A percentile compares a stretch with the other conserved stretches of the same genome.
Conservation (phyloP, 2,797 vertebrate genomes). For the Sylvilagus floridanus region DNA sequence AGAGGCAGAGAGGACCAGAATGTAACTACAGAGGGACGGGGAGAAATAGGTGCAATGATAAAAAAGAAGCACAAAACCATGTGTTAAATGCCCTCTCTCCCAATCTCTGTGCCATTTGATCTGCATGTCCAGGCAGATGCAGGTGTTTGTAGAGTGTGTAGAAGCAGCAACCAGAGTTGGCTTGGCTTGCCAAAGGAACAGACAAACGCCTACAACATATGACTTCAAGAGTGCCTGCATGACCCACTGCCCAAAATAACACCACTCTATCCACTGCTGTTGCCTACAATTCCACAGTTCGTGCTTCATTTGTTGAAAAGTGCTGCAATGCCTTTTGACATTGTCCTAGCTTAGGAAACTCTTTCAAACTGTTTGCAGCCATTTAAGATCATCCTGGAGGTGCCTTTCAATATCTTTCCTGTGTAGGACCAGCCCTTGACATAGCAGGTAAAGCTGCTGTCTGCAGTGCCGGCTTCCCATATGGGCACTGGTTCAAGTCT, state of each 20-base stretch:
- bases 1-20: background rate
- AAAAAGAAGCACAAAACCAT: background rate
- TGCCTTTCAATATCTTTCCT: constrained; percentile 21
- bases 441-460: too few relatives aligned
- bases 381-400: background rate
- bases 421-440: background rate
- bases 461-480: too few relatives aligned
- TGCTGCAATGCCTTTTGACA: background rate
- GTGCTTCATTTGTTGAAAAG: constrained; percentile 63
- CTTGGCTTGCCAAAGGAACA: constrained; percentile 42
- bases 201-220: constrained; percentile 53
- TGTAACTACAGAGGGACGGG: background rate
- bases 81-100: background rate
- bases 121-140: constrained; percentile 63
- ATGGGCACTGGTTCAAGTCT: too few relatives aligned
- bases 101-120: background rate
- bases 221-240: constrained; percentile 55
- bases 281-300: constrained; percentile 8
- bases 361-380: constrained; percentile 19
- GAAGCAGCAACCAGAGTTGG: constrained; percentile 13
- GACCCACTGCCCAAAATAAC: constrained; percentile 71
- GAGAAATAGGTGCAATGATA: background rate
- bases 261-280: background rate
- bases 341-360: constrained; percentile 36
- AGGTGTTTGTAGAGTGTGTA: background rate